These are phyloP conservation scores for Pipistrellus pygmaeus DNA, from an alignment of 2,797 vertebrate genomes.

Conservation along the genomic window DNA sequence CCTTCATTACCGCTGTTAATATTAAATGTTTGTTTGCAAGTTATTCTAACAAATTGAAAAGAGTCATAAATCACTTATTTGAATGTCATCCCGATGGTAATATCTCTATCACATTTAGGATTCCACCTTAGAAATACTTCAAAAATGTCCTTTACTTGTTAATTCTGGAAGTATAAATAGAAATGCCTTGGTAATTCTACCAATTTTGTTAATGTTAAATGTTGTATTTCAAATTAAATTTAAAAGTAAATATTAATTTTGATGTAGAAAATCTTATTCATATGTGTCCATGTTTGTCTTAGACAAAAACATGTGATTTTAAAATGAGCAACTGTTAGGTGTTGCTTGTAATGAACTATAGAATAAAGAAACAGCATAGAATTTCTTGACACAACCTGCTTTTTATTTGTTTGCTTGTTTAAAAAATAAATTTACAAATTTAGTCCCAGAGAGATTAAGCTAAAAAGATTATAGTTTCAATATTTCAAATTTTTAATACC, in stretches of 20 bases:
- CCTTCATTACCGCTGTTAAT: not conserved
- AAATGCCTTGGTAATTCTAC: not conserved
- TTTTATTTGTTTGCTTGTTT: not conserved
- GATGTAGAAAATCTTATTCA: not conserved
- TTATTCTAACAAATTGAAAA: slow-evolving; percentile 1
- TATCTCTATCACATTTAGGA: not conserved
- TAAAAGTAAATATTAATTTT: not conserved
- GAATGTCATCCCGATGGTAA: not conserved
- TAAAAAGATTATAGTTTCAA: not conserved
- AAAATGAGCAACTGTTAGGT: not conserved
- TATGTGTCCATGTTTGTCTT: not conserved
- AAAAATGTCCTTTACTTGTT: not conserved
- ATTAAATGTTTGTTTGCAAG: not conserved
- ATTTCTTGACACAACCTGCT: not conserved
- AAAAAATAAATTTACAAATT: not conserved
- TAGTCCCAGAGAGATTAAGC: not conserved
- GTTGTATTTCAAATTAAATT: not conserved
- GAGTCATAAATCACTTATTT: not conserved
- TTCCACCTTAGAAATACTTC: not conserved
- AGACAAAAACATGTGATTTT: not conserved
- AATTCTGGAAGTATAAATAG: not conserved
- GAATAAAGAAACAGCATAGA: not conserved
- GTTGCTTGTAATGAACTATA: not conserved
- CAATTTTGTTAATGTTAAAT: not conserved
- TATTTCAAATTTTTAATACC: not conserved